phyloP scores from a whole-genome alignment of 2,113 vertebrate genomes.

The Halcyon malimbica region DNA sequence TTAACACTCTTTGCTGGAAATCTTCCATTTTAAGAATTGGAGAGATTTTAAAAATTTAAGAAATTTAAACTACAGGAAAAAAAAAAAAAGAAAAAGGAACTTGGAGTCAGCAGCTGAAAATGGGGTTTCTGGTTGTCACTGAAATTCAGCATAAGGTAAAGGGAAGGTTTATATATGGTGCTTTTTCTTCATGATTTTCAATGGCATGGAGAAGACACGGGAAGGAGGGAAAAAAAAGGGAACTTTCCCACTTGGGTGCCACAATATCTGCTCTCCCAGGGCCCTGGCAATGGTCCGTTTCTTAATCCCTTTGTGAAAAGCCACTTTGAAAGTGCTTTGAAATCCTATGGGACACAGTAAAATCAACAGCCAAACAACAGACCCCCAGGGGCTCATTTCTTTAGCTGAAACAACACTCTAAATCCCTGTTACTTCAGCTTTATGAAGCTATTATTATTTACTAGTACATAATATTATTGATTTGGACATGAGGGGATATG shows the following conservation, averaged over 20 bases:
- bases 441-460: conserved; percentile 48
- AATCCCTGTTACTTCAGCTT: conserved; percentile 40
- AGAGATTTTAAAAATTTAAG: background rate
- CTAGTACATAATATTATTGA: conserved; percentile 17
- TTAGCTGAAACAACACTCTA: conserved; percentile 29
- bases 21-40: background rate
- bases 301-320: conserved; percentile 30
- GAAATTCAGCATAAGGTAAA: background rate
- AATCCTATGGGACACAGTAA: conserved; percentile 12
- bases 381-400: conserved; percentile 8
- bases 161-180: background rate
- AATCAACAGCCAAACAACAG: conserved; percentile 41
- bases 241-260: background rate
- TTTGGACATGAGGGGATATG: conserved; percentile 19
- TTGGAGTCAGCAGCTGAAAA: background rate
- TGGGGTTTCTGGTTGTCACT: background rate
- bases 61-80: background rate
- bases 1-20: background rate
- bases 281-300: background rate
- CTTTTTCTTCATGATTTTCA: background rate
- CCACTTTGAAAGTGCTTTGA: conserved; percentile 10
- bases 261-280: conserved; percentile 15
- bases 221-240: background rate
- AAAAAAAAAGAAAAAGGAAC: background rate
- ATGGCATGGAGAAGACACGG: background rate